These are phyloP conservation scores for Aquatica leii DNA, from an alignment of 2,888 invertebrate genomes.

Conservation along the genomic window DNA sequence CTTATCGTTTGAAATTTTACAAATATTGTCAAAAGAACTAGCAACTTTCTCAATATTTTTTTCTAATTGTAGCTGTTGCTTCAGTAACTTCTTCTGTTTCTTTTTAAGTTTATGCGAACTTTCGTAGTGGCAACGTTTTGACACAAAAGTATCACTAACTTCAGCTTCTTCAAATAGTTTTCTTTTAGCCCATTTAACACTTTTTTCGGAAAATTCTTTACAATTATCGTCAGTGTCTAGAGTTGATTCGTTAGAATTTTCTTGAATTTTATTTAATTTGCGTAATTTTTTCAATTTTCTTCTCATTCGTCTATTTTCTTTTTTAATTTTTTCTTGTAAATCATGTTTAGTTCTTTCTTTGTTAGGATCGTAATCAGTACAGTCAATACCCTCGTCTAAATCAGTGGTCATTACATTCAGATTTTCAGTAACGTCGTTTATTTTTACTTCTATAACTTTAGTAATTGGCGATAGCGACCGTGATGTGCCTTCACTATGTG, in stretches of 20 bases:
- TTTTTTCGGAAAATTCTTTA: not conserved
- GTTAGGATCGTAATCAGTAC: slow-evolving; percentile 12
- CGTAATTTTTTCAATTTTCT: slow-evolving; percentile 23
- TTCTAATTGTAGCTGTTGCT: slow-evolving; percentile 43
- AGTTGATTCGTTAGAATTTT: slow-evolving; percentile 34
- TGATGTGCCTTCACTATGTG: slow-evolving; percentile 48
- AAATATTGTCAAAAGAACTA: slow-evolving; percentile 50
- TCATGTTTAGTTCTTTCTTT: slow-evolving; percentile 12
- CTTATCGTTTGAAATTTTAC: slow-evolving; percentile 55
- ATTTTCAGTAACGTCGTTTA: slow-evolving; percentile 28
- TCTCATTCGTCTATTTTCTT: slow-evolving; percentile 24
- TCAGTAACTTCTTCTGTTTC: slow-evolving; percentile 12
- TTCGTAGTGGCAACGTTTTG: slow-evolving; percentile 40
- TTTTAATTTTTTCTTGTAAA: slow-evolving; percentile 16
- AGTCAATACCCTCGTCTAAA: slow-evolving; percentile 42
- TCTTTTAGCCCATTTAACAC: slow-evolving; percentile 33
- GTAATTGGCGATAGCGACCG: slow-evolving; percentile 26
- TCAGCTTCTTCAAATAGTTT: slow-evolving; percentile 42
- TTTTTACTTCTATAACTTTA: slow-evolving; percentile 24
- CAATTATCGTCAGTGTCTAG: slow-evolving; percentile 6
- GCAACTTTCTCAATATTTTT: slow-evolving; percentile 50
- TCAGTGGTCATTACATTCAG: slow-evolving; percentile 17
- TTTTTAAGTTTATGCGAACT: slow-evolving; percentile 43
- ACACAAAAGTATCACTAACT: slow-evolving; percentile 43
- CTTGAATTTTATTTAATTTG: not conserved